Base-by-base conservation (phyloP, 1,140 invertebrate genomes). In the Nephotettix cincticeps region DNA sequence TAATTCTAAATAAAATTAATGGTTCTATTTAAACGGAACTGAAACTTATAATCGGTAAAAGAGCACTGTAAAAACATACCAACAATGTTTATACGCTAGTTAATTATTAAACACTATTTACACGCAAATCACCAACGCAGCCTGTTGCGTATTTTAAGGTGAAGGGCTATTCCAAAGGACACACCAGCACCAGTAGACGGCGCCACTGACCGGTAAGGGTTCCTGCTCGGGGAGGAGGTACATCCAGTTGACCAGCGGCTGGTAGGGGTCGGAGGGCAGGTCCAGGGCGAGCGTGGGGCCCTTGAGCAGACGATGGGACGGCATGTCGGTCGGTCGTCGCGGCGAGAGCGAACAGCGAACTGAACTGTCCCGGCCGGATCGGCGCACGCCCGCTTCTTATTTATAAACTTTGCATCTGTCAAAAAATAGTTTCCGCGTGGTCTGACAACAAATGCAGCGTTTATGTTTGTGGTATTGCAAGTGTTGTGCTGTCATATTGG, bases 321-420 rank as follows among this genome's bases (percentile, higher is more conserved):
- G 56, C 56, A 61, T 61, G 14, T 61, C 56, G 56, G 47, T 61
- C 56, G 21, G 1, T 27, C 56, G 56, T 6, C 25, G 21, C 47
- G 47, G 4, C 4, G 32, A 4, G 32, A 36, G 32, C 32, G 32
- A 36, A 36, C 32, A 6, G 32, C 25, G 1, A 25, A 61, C 56
- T 61, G 28, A 9, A 25, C 11, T 61, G 27, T 6, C 27, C 21
- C 27, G 56, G 56, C 56, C 27, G 25, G 56, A 61, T 1, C n/a
- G 1, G 56, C 56, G 56, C 56, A 61, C 23, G 56, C 27, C 25
- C 13, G 56, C 56, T 61, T 28, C 56, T 25, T 61, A 61, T 61
- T 61, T 61, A 61, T 61, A 61, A 61, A 61, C 56, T 61, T 61
- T 61, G 56, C 56, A 61, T 61, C 56, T 61, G 56, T 61, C 56